Evolutionary conservation across 2,888 invertebrate species (phyloP).

Genomic region (Tribolium freemani): DNA sequence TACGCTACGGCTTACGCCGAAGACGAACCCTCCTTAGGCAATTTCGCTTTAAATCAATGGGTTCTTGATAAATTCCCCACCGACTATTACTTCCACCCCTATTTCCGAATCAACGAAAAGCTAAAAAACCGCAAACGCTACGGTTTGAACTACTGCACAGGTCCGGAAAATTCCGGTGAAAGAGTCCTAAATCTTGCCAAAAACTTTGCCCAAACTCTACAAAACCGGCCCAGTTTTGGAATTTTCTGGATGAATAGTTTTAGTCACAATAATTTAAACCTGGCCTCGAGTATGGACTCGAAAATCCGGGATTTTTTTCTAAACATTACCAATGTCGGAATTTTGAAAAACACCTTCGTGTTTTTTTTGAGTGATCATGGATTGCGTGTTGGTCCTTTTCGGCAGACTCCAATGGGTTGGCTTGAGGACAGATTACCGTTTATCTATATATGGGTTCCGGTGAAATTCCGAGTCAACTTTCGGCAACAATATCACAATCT

Average conservation of each 20-base stretch:
- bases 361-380: slow-evolving; percentile 86
- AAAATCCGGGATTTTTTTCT: slow-evolving; percentile 73
- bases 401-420: slow-evolving; percentile 79
- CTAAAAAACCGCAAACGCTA: slow-evolving; percentile 69
- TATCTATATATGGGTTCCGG: slow-evolving; percentile 79
- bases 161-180: slow-evolving; percentile 73
- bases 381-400: slow-evolving; percentile 79
- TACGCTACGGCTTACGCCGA: slow-evolving; percentile 86
- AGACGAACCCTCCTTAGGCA: slow-evolving; percentile 79
- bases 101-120: slow-evolving; percentile 77
- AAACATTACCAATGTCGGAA: slow-evolving; percentile 72
- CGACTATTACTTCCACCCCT: slow-evolving; percentile 85
- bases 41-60: slow-evolving; percentile 71
- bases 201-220: slow-evolving; percentile 77
- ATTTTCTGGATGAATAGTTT: slow-evolving; percentile 87
- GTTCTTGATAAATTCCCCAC: slow-evolving; percentile 79
- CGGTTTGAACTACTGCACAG: slow-evolving; percentile 73
- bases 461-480: slow-evolving; percentile 66
- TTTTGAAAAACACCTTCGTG: slow-evolving; percentile 77
- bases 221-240: slow-evolving; percentile 77
- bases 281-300: slow-evolving; percentile 69
- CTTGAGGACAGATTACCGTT: slow-evolving; percentile 85
- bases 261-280: slow-evolving; percentile 79
- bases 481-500: neutral
- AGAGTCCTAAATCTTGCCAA: slow-evolving; percentile 78